phyloP scores from a whole-genome alignment of 2,113 vertebrate species.

The Aspidoscelis tigris region DNA sequence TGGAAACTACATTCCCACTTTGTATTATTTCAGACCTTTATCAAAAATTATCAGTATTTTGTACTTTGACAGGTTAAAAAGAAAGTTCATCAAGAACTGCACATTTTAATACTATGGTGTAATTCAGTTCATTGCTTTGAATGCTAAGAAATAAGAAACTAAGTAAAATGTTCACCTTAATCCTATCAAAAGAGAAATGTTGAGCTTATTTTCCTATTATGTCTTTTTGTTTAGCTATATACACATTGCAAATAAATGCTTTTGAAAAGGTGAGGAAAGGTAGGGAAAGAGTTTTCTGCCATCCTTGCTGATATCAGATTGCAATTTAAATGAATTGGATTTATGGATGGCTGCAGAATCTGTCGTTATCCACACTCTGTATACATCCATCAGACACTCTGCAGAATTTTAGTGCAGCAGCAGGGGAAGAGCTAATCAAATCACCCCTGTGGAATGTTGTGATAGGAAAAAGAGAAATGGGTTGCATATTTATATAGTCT shows the following conservation, averaged over 20 bases:
- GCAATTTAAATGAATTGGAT: constrained; percentile 60
- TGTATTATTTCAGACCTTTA: background rate
- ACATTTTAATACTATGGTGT: background rate
- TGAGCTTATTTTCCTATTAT: constrained; percentile 34
- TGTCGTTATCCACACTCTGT: constrained; percentile 47
- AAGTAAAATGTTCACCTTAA: background rate
- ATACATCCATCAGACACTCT: constrained; percentile 55
- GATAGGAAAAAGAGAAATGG: constrained; percentile 40
- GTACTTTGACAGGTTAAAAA: constrained; percentile 15
- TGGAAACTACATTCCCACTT: background rate
- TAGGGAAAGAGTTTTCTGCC: background rate
- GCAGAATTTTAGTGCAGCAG: constrained; percentile 42
- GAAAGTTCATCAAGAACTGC: constrained; percentile 16
- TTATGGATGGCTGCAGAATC: constrained; percentile 71
- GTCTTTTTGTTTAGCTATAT: constrained; percentile 37
- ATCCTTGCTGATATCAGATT: constrained; percentile 42
- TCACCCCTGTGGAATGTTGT: constrained; percentile 41
- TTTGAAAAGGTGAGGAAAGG: background rate
- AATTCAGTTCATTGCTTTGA: background rate
- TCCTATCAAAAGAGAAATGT: background rate
- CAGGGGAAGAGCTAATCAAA: constrained; percentile 49
- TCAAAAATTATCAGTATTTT: background rate
- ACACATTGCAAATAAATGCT: constrained; percentile 29
- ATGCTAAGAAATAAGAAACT: constrained; percentile 3
- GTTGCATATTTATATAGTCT: constrained; percentile 44